Evolutionary conservation across 2,888 invertebrate genomes (phyloP).

Genomic region (Psylliodes chrysocephalus): DNA sequence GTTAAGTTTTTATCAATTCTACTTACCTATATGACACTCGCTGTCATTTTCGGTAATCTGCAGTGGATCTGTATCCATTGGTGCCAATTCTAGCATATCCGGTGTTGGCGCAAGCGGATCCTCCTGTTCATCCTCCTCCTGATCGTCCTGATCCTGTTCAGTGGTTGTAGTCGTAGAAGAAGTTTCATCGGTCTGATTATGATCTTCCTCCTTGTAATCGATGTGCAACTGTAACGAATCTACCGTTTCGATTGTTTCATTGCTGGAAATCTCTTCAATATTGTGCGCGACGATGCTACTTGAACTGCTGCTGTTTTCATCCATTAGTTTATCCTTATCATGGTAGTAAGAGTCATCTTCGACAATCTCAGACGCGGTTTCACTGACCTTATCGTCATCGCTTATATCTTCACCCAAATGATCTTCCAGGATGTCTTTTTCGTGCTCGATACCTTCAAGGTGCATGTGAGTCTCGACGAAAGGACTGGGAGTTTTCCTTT

Average conservation of each 20-base stretch:
- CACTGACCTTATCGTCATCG: constrained; percentile 51
- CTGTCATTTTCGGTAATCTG: constrained; percentile 42
- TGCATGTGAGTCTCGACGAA: constrained; percentile 35
- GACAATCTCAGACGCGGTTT: constrained; percentile 45
- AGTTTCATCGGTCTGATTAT: constrained; percentile 47
- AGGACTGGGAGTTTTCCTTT: constrained; percentile 58
- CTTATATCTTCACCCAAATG: constrained; percentile 42
- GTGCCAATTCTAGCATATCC: constrained; percentile 43
- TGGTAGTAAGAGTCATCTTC: constrained; percentile 45
- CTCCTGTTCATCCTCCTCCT: constrained; percentile 42
- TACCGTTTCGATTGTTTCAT: constrained; percentile 51
- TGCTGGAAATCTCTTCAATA: constrained; percentile 50
- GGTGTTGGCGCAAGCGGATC: constrained; percentile 48
- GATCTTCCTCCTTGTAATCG: constrained; percentile 48
- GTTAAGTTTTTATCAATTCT: no score
- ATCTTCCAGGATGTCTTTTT: constrained; percentile 44
- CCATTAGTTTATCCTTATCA: constrained; percentile 44
- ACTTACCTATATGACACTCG: constrained; percentile 24
- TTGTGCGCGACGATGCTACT: constrained; percentile 46
- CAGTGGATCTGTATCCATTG: constrained; percentile 44
- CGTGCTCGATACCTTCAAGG: constrained; percentile 38
- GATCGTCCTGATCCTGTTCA: constrained; percentile 45
- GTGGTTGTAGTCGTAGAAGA: constrained; percentile 50
- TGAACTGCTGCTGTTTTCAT: constrained; percentile 51
- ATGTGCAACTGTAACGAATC: constrained; percentile 52